These are phyloP conservation scores for Typhlichthys eigenmanni DNA, from an alignment of 2,797 vertebrate genomes.

Conservation along the genomic window DNA sequence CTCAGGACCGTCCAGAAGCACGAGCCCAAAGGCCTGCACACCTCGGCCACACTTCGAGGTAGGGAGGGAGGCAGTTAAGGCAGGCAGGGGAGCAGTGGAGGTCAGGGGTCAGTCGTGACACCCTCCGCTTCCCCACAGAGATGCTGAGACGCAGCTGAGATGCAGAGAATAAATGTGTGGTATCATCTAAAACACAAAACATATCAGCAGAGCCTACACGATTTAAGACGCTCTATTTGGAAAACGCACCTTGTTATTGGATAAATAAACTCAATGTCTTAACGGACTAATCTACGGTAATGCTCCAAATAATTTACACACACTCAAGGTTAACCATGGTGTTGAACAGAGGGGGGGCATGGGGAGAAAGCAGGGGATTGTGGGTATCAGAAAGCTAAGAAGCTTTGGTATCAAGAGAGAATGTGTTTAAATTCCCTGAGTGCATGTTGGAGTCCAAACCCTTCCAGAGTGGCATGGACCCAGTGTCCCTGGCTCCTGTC, in stretches of 20 bases:
- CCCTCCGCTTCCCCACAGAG: too few relatives aligned
- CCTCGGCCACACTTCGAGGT: constrained; percentile 95
- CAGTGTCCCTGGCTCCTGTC: constrained; percentile 6
- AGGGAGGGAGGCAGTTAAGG: neutral
- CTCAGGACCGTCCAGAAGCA: constrained; percentile 94
- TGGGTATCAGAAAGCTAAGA: constrained; percentile 33
- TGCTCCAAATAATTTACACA: too few relatives aligned
- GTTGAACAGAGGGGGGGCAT: neutral
- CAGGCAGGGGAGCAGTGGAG: neutral
- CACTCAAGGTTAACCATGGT: neutral
- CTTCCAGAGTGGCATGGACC: constrained; percentile 53
- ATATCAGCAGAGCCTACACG: too few relatives aligned
- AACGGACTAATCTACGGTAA: too few relatives aligned
- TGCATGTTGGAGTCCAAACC: constrained; percentile 29
- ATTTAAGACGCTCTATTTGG: too few relatives aligned
- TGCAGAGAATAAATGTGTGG: neutral
- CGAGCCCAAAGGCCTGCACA: constrained; percentile 94
- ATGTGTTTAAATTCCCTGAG: constrained; percentile 35
- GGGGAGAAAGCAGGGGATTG: constrained; percentile 20
- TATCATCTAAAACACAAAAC: too few relatives aligned
- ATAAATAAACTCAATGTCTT: too few relatives aligned
- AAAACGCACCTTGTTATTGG: too few relatives aligned
- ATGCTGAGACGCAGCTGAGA: neutral
- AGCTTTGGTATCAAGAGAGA: constrained; percentile 32
- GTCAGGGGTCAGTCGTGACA: neutral